Base-by-base conservation (phyloP, 1,140 invertebrate species). In the Euura saliciscinereae region DNA sequence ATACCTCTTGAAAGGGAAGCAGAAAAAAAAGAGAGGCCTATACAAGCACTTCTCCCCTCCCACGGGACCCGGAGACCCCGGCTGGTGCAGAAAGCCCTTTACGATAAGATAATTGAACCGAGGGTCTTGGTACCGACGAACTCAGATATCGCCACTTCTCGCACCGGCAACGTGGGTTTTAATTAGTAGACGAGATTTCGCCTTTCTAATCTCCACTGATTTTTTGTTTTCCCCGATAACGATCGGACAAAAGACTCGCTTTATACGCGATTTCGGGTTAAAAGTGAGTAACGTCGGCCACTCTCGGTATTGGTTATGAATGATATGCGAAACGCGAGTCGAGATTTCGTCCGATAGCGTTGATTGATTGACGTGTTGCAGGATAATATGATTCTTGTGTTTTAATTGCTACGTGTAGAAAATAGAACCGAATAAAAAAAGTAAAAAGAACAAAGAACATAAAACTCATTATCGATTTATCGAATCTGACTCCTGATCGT, bases 111-210 rank as follows among this genome's bases (percentile, higher is more conserved):
- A 59, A 59, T 59, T 6, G 8, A 59, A 59, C 51, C 8, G 51
- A 28, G 28, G 28, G 28, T 28, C 28, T 28, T 28, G 28, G 28
- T 28, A 28, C 28, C 28, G 28, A 28, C 28, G 28, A 28, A 28
- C 13, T 59, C 51, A 59, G 8, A n/a, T 59, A 59, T 59, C 51
- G 6, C 51, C 51, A 59, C 51, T 59, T n/a, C 13, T 59, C 51
- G 13, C 51, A n/a, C 28, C 28, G 28, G 28, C 28, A 28, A 28
- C 28, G 51, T 59, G 51, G 8, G 13, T 59, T 59, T 59, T 59
- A 59, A 59, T 59, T 59, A 59, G 51, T 59, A 28, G 28, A 28
- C 51, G 51, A 59, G 51, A 59, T 59, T 59, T n/a, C 51, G 51
- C 51, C 51, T 59, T n/a, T 59, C 51, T 28, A 28, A 28, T 28